phyloP scores from a whole-genome alignment of 2,888 invertebrate species.

The Cheilosia impressa region DNA sequence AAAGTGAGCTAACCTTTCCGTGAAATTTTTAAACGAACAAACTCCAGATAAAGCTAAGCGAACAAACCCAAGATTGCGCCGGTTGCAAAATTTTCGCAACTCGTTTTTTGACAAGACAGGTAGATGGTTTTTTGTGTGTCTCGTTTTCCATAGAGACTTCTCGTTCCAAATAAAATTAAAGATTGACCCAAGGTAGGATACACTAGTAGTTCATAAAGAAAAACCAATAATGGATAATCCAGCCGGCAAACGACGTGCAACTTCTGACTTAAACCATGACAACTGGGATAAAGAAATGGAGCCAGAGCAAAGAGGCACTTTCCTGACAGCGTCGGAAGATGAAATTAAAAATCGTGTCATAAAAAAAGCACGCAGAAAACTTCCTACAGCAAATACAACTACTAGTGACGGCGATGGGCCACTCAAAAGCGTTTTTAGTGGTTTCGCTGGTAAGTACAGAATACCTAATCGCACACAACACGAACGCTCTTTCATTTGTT shows the following conservation, averaged over 20 bases:
- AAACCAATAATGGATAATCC: slow-evolving; percentile 82
- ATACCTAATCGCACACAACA: background rate
- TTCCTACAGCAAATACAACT: slow-evolving; percentile 56
- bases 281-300: slow-evolving; percentile 94
- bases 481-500: background rate
- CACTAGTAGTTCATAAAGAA: background rate
- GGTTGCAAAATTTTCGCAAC: slow-evolving; percentile 17
- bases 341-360: slow-evolving; percentile 90
- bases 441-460: slow-evolving; percentile 86
- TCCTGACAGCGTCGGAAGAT: slow-evolving; percentile 88
- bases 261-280: slow-evolving; percentile 90
- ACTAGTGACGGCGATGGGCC: slow-evolving; percentile 49
- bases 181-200: background rate
- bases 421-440: slow-evolving; percentile 87
- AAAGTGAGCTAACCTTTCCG: no score
- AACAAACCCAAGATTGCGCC: slow-evolving; percentile 18
- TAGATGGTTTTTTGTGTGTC: background rate
- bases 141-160: background rate
- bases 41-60: background rate
- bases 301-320: slow-evolving; percentile 88
- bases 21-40: no score
- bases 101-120: slow-evolving; percentile 29
- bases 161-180: background rate
- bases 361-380: slow-evolving; percentile 88
- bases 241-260: slow-evolving; percentile 90